These are phyloP conservation scores for Macquaria ambigua DNA, from an alignment of 2,113 vertebrate genomes.

Conservation along the genomic window DNA sequence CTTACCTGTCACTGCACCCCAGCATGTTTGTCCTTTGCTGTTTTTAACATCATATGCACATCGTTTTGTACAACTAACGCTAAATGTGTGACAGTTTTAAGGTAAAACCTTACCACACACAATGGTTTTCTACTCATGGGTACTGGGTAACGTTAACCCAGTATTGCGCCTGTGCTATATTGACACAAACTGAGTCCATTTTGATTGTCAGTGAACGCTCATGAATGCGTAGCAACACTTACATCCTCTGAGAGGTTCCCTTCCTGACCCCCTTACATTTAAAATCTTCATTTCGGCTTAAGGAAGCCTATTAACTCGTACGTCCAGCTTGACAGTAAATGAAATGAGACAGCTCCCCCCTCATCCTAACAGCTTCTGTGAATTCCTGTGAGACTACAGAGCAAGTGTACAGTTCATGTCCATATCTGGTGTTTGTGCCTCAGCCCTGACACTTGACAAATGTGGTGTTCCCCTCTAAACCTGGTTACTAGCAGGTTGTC, in stretches of 20 bases:
- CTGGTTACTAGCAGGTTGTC: slow-evolving; percentile 77
- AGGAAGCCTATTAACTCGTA: slow-evolving; percentile 62
- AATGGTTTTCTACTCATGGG: background rate
- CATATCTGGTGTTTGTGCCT: slow-evolving; percentile 65
- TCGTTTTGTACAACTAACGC: background rate
- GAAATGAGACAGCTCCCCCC: slow-evolving; percentile 49
- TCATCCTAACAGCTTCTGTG: slow-evolving; percentile 34
- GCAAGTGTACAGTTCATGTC: slow-evolving; percentile 42
- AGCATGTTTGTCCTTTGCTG: background rate
- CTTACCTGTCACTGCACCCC: no score
- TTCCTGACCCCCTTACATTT: slow-evolving; percentile 20
- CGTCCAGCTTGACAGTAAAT: slow-evolving; percentile 66
- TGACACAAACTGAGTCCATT: background rate
- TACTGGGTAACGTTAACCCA: background rate
- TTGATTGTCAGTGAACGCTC: slow-evolving; percentile 11
- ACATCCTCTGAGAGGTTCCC: slow-evolving; percentile 32
- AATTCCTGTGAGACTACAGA: slow-evolving; percentile 59
- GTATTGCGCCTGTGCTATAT: background rate
- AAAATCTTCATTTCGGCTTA: slow-evolving; percentile 62
- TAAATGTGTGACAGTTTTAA: background rate
- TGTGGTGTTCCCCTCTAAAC: slow-evolving; percentile 72
- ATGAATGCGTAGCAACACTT: slow-evolving; percentile 24
- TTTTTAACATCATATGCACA: background rate
- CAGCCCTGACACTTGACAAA: slow-evolving; percentile 83
- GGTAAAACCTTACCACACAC: background rate